Evolutionary conservation across 2,888 invertebrate genomes (phyloP), one percentile per base, ranked within the genome.

Genomic region (Cheilosia vernalis): DNA sequence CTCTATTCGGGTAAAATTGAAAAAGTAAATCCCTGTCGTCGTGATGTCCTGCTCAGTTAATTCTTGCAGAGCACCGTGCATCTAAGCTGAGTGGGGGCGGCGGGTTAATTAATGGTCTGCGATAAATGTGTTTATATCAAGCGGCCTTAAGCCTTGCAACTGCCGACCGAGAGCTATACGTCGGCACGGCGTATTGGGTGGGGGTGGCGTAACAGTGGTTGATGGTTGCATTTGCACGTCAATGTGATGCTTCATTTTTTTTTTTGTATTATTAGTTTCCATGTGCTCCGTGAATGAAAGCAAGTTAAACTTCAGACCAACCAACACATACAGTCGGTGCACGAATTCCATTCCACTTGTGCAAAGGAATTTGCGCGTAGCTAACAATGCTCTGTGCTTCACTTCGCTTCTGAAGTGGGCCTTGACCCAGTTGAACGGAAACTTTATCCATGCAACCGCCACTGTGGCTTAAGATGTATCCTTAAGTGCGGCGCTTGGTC

Each of bases 101-200:
- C 44, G 51, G 55, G 81, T 77, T 85, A 85, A 85, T 85, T 85
- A 85, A 85, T 85, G 49, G 81, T 81, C 76, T 85, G 72, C 85
- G 66, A 85, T 81, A 85, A 85, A 77, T 81, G 70, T 85, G 66
- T 81, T 81, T 81, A 67, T 72, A 85, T 81, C 58, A 67, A 85
- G 66, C 67, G 51, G 76, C 58, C 63, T 76, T 55, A 74, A 76
- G 64, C 64, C 60, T 64, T 55, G 64, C 15, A 40, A 69, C 58
- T 51, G 66, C 63, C 64, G 67, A 42, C 42, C 33, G 56, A 49
- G 44, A 60, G 24, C 30, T 51, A 15, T 37, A 15, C 3, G 42
- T 19, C 7, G 47, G 47, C 30, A 30, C 17, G 47, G 19, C 3
- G 61, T 27, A 27, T 27, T 27, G n/a, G 6, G 19, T n/a, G 21